Base-by-base conservation (phyloP, 1,140 invertebrate genomes). In the Dendrolimus kikuchii region DNA sequence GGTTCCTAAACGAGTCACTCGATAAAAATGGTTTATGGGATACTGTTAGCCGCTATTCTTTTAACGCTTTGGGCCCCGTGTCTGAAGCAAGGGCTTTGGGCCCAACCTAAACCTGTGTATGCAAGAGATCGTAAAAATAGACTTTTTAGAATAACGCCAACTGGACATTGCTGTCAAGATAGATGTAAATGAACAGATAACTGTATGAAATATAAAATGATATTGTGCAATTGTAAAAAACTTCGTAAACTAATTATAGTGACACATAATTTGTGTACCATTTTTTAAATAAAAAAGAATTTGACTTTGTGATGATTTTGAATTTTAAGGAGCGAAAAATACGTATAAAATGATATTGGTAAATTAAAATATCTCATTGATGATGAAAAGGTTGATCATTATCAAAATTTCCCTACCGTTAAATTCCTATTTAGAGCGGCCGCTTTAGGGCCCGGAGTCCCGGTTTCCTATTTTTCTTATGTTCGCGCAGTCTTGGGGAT, bases 41-140 rank as follows among this genome's bases (percentile, higher is more conserved):
- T 71, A 36, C 5, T 81, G 6, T 54, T 84, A 23, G 63, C 56
- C 5, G 51, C 64, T 7, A 38, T 74, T 2, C 6, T 81, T 41
- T 4, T 71, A 37, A 45, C 68, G 0, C 57, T 80, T 51, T 84
- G 81, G 81, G 57, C 60, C 8, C 81, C 78, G 5, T 84, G 81
- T 59, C 37, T 84, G 5, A 66, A 59, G 54, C 60, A 60, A 60
- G 75, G 72, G 6, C 7, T 74, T 5, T 80, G 66, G 58, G 53
- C 74, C 3, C 38, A 50, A 10, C 65, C 65, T 0, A 64, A 65
- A 4, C 68, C 75, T n/a, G 77, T 84, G 5, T 81, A 68, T 55
- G 81, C 78, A 8, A 80, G 57, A 38, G 81, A 84, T 50, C 70
- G 81, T 6, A 76, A 75, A 49, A 84, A 81, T 46, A 57, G 78